These are phyloP conservation scores for Microhierax caerulescens DNA, from an alignment of 2,797 vertebrate species.

Conservation along the genomic window DNA sequence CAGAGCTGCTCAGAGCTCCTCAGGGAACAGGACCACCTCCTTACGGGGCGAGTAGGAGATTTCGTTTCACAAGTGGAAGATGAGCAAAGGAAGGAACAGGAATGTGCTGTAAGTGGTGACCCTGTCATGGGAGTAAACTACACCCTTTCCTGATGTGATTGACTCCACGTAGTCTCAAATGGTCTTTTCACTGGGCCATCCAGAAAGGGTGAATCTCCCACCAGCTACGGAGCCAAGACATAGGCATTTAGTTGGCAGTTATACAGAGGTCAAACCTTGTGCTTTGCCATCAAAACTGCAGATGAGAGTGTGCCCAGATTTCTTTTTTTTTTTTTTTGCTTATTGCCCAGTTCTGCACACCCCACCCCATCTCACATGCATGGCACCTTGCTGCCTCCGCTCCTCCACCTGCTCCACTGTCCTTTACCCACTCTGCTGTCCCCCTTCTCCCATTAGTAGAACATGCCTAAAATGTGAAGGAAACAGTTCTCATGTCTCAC, in stretches of 20 bases:
- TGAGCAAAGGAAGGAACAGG: neutral
- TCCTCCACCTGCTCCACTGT: neutral
- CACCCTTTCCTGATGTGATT: neutral
- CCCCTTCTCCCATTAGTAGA: neutral
- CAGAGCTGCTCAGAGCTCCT: neutral
- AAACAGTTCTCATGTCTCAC: neutral
- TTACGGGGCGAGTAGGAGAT: neutral
- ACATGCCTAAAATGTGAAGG: neutral
- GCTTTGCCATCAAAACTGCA: neutral
- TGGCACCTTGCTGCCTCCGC: neutral
- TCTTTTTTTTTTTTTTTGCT: neutral
- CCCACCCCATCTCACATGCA: neutral
- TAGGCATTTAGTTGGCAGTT: neutral
- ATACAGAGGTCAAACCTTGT: neutral
- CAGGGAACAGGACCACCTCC: neutral
- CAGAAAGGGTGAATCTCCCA: neutral
- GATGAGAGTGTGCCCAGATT: neutral
- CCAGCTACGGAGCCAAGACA: neutral
- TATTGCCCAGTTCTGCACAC: neutral
- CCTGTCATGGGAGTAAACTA: neutral
- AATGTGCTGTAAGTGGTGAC: neutral
- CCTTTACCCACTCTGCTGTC: neutral
- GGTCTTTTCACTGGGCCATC: neutral
- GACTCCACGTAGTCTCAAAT: neutral
- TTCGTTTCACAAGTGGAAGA: neutral